These are phyloP conservation scores for Puffinus mauretanicus DNA, from an alignment of 2,113 vertebrate species.

Conservation along the genomic window DNA sequence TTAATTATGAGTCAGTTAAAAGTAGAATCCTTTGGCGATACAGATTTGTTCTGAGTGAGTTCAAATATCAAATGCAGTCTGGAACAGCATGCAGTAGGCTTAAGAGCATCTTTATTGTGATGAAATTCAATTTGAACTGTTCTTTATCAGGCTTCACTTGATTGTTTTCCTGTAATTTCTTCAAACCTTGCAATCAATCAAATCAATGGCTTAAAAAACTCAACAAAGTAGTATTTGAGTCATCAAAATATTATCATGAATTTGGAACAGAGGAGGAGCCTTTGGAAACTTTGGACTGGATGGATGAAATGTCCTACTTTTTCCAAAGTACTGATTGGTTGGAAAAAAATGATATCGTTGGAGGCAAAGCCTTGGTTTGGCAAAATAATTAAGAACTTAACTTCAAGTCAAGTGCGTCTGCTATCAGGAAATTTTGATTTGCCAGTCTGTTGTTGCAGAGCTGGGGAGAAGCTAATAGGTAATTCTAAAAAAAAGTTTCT, in stretches of 20 bases:
- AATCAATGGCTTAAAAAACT: conserved; percentile 9
- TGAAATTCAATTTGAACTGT: conserved; percentile 51
- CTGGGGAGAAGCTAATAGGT: neutral
- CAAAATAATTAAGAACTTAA: neutral
- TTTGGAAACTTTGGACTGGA: neutral
- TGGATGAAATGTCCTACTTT: neutral
- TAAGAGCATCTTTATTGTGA: conserved; percentile 37
- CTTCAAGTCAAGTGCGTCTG: neutral
- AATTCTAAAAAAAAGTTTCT: neutral
- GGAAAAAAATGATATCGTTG: neutral
- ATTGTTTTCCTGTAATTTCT: conserved; percentile 43
- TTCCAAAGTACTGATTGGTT: neutral
- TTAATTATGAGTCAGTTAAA: conserved; percentile 71
- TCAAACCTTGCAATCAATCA: conserved; percentile 40
- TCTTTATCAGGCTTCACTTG: conserved; percentile 30
- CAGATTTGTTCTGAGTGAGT: neutral
- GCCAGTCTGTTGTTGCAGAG: neutral
- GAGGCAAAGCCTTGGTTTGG: neutral
- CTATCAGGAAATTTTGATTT: neutral
- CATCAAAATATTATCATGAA: neutral
- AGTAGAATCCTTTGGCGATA: neutral
- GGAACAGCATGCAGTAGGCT: conserved; percentile 32
- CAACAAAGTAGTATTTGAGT: neutral
- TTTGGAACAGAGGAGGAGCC: neutral
- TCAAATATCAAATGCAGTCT: conserved; percentile 6